Conservation (phyloP, 2,113 vertebrate species). For the Solea senegalensis region DNA sequence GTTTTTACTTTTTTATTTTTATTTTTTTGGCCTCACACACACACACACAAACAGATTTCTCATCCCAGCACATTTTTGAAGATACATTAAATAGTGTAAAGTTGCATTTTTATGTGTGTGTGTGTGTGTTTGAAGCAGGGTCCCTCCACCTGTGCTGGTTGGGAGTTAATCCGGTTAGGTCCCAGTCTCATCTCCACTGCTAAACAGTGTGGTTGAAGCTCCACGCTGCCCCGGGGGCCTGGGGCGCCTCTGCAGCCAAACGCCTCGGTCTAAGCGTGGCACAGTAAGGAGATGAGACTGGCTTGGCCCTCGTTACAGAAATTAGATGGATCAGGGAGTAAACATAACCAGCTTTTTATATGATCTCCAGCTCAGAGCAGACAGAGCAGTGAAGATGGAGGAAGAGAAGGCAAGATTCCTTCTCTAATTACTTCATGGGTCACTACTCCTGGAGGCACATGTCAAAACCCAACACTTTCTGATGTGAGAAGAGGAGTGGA, state of each 20-base stretch:
- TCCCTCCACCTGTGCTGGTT: conserved; percentile 85
- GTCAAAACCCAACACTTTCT: conserved; percentile 89
- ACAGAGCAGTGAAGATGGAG: conserved; percentile 71
- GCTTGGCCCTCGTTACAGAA: conserved; percentile 92
- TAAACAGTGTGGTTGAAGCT: conserved; percentile 82
- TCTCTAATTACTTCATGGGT: conserved; percentile 95
- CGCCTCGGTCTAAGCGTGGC: conserved; percentile 84
- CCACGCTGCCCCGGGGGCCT: conserved; percentile 71
- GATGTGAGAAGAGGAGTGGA: conserved; percentile 77
- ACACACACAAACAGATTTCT: conserved; percentile 59
- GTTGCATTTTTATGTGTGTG: conserved; percentile 78
- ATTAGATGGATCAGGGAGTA: conserved; percentile 96
- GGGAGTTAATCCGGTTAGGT: conserved; percentile 91
- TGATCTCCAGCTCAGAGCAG: conserved; percentile 84
- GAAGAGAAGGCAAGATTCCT: conserved; percentile 87
- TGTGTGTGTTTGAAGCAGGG: conserved; percentile 54
- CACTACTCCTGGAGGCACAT: conserved; percentile 86
- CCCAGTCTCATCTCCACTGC: conserved; percentile 64
- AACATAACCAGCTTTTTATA: conserved; percentile 94
- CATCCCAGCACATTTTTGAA: conserved; percentile 75
- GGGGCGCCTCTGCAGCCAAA: conserved; percentile 85
- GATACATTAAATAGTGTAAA: conserved; percentile 83
- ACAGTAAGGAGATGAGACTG: conserved; percentile 87
- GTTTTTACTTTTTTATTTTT: conserved; percentile 63
- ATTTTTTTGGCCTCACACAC: conserved; percentile 49